Evolutionary conservation across 1,140 invertebrate genomes (phyloP).

Genomic region (Polyergus mexicanus): DNA sequence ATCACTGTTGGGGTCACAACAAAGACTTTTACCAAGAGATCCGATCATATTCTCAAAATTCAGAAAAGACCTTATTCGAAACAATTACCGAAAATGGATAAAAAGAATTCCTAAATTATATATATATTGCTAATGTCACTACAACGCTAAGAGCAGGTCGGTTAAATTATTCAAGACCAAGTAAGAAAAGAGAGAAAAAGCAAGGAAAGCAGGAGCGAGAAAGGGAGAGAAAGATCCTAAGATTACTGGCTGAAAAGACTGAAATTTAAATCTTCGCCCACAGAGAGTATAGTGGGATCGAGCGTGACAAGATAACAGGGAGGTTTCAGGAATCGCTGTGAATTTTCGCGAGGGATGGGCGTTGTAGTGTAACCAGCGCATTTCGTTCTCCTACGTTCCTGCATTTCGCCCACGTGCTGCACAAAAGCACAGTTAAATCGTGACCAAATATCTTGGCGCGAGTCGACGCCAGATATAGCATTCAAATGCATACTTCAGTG

Average conservation of each 20-base stretch:
- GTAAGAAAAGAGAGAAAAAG: not conserved
- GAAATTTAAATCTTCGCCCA: conserved; percentile 17
- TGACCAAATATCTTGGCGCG: not conserved
- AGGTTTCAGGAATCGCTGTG: not conserved
- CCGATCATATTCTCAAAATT: too few relatives aligned
- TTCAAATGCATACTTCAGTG: not conserved
- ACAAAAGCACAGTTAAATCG: conserved; percentile 2
- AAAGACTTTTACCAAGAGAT: too few relatives aligned
- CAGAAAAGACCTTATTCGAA: too few relatives aligned
- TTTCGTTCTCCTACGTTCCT: too few relatives aligned
- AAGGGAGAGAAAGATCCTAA: not conserved
- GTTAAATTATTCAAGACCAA: conserved; percentile 10
- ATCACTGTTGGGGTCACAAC: too few relatives aligned
- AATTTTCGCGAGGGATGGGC: conserved; percentile 3
- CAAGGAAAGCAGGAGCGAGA: not conserved
- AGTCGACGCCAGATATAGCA: not conserved
- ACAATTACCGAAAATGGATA: too few relatives aligned
- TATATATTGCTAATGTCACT: too few relatives aligned
- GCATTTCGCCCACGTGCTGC: not conserved
- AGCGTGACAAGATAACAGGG: not conserved
- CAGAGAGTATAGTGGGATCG: not conserved
- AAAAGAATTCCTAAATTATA: too few relatives aligned
- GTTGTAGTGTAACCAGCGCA: not conserved
- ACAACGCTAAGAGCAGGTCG: not conserved
- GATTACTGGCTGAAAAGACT: not conserved